These are phyloP conservation scores for Aphidius gifuensis DNA, from an alignment of 1,140 invertebrate species.

Conservation along the genomic window DNA sequence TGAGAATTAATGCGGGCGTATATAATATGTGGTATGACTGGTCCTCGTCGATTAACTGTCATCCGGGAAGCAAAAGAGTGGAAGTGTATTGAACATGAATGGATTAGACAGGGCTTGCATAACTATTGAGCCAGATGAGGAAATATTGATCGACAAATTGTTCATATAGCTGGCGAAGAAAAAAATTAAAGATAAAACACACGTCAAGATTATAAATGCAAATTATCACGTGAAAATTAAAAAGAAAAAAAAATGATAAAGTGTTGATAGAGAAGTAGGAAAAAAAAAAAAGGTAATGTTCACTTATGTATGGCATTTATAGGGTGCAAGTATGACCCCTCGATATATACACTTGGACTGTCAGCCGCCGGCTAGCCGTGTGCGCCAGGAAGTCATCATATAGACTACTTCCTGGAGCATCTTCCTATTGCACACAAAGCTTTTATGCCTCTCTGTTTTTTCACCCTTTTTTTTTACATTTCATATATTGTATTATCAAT, in stretches of 20 bases:
- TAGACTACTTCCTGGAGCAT: conserved; percentile 32
- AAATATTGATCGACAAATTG: conserved; percentile 31
- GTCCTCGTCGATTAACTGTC: conserved; percentile 21
- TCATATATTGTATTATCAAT: conserved; percentile 11
- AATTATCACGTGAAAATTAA: neutral
- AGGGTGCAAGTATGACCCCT: conserved; percentile 22
- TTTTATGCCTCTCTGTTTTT: neutral
- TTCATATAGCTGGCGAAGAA: conserved; percentile 15
- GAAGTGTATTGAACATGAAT: conserved; percentile 21
- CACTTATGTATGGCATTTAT: conserved; percentile 16
- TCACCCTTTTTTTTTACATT: conserved; percentile 11
- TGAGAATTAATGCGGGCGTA: no score
- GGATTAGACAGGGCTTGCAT: conserved; percentile 23
- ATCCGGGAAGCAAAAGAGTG: conserved; percentile 24
- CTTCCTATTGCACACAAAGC: conserved; percentile 13
- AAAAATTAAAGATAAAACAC: neutral
- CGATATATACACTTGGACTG: conserved; percentile 16
- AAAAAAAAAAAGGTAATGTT: conserved; percentile 9
- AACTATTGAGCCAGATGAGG: conserved; percentile 24
- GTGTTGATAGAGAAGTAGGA: conserved; percentile 1
- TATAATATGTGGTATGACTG: neutral
- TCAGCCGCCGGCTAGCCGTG: conserved; percentile 19
- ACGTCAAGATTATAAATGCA: neutral
- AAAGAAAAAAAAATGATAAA: neutral
- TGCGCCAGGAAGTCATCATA: conserved; percentile 29